Evolutionary conservation across 2,797 vertebrate genomes (phyloP).

Genomic region (Pseudopleuronectes americanus): DNA sequence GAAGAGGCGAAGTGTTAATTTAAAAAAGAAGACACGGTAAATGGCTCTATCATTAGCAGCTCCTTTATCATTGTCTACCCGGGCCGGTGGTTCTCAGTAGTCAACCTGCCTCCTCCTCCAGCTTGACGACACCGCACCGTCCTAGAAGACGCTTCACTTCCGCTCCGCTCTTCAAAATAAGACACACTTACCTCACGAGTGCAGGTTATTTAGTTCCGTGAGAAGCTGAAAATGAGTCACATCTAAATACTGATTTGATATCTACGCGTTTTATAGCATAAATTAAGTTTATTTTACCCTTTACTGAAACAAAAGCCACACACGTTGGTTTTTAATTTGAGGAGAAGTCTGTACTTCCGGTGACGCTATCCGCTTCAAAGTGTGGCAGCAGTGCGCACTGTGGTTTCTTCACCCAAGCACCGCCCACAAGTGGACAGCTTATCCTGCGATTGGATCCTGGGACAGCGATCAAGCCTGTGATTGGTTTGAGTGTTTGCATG

Average conservation of each 20-base stretch:
- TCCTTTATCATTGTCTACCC: constrained; percentile 68
- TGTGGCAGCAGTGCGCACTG: neutral
- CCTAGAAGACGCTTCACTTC: constrained; percentile 3
- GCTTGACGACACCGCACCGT: constrained; percentile 18
- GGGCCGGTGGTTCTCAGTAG: constrained; percentile 53
- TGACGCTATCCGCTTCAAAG: neutral
- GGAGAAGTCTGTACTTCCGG: neutral
- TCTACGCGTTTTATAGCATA: fast-evolving
- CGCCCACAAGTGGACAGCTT: constrained; percentile 15
- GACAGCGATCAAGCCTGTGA: constrained; percentile 12
- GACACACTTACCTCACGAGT: fast-evolving
- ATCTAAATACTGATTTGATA: fast-evolving
- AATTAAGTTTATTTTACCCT: too few relatives aligned
- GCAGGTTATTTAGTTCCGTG: fast-evolving
- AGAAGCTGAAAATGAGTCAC: fast-evolving
- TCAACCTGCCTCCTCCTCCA: constrained; percentile 65
- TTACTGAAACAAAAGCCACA: neutral
- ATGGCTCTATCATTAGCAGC: constrained; percentile 35
- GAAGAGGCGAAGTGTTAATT: constrained; percentile 19
- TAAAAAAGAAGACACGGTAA: constrained; percentile 12
- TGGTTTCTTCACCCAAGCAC: neutral
- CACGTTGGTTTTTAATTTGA: neutral
- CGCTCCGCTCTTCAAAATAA: constrained; percentile 51
- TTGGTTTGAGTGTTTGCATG: constrained; percentile 12
- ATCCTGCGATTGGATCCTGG: constrained; percentile 29